phyloP scores from a whole-genome alignment of 1,140 invertebrate genomes.

The Drosophila oshimai region DNA sequence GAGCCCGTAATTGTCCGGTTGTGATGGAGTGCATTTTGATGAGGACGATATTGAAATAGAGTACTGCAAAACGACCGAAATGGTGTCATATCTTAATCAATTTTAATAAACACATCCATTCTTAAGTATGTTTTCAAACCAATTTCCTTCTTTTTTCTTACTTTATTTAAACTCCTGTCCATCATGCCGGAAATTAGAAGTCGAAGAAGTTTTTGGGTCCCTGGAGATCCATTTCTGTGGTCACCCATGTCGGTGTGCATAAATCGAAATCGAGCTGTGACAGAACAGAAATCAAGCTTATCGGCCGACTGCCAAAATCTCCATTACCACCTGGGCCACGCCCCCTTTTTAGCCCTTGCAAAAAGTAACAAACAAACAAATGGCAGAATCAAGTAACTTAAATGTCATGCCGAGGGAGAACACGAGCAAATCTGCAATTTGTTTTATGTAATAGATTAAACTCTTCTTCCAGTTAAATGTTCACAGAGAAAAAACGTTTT shows the following conservation, averaged over 20 bases:
- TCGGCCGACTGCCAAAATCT: slow-evolving; percentile 34
- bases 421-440: slow-evolving; percentile 69
- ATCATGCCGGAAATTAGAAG: slow-evolving; percentile 61
- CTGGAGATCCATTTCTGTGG: slow-evolving; percentile 22
- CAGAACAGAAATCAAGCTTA: slow-evolving; percentile 53
- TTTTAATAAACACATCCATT: background rate
- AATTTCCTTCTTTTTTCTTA: slow-evolving; percentile 15
- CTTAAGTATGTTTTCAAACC: background rate
- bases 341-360: background rate
- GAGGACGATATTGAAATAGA: slow-evolving; percentile 4
- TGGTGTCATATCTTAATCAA: background rate
- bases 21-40: slow-evolving; percentile 43
- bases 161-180: slow-evolving; percentile 20
- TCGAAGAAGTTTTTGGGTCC: slow-evolving; percentile 1
- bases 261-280: slow-evolving; percentile 37
- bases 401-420: slow-evolving; percentile 64
- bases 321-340: slow-evolving; percentile 22
- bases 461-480: slow-evolving; percentile 41
- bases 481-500: background rate
- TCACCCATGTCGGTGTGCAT: slow-evolving; percentile 48
- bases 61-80: no score
- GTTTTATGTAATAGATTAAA: slow-evolving; percentile 76
- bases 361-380: slow-evolving; percentile 37
- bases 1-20: slow-evolving; percentile 48
- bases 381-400: slow-evolving; percentile 61